Evolutionary conservation across 2,888 invertebrate species (phyloP).

Genomic region (Cerceris rybyensis): DNA sequence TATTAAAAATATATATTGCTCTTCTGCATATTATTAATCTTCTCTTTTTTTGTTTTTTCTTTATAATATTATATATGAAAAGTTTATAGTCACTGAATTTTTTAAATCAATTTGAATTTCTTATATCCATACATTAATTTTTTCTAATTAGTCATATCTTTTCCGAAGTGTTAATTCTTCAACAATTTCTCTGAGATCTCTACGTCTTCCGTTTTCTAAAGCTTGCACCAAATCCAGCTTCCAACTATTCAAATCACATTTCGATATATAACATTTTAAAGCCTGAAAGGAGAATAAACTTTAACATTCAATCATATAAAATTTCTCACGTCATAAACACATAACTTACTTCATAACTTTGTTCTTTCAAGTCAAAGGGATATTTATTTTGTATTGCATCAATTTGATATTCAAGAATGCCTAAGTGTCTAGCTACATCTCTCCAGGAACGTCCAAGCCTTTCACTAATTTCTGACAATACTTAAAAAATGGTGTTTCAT

Average conservation of each 20-base stretch:
- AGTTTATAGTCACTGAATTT: not conserved
- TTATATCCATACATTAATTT: not conserved
- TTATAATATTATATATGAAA: not conserved
- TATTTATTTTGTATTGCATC: constrained; percentile 69
- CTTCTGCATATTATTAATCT: constrained; percentile 23
- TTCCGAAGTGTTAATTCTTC: constrained; percentile 45
- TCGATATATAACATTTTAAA: constrained; percentile 68
- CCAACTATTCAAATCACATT: constrained; percentile 66
- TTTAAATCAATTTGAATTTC: not conserved
- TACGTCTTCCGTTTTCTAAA: constrained; percentile 72
- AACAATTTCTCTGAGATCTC: constrained; percentile 72
- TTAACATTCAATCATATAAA: constrained; percentile 4
- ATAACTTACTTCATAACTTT: constrained; percentile 65
- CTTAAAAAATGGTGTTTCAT: constrained; percentile 59
- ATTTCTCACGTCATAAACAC: constrained; percentile 1
- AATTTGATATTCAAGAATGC: constrained; percentile 72
- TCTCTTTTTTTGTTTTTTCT: constrained; percentile 15
- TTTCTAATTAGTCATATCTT: not conserved
- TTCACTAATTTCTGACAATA: constrained; percentile 66
- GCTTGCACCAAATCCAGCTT: constrained; percentile 70
- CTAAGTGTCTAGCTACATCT: constrained; percentile 73
- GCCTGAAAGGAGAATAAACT: constrained; percentile 64
- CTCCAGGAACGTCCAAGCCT: constrained; percentile 74
- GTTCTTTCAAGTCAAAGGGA: constrained; percentile 63
- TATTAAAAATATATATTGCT: constrained; percentile 28